Evolutionary conservation across 1,140 invertebrate genomes (phyloP).

Genomic region (Heterodera carotae): DNA sequence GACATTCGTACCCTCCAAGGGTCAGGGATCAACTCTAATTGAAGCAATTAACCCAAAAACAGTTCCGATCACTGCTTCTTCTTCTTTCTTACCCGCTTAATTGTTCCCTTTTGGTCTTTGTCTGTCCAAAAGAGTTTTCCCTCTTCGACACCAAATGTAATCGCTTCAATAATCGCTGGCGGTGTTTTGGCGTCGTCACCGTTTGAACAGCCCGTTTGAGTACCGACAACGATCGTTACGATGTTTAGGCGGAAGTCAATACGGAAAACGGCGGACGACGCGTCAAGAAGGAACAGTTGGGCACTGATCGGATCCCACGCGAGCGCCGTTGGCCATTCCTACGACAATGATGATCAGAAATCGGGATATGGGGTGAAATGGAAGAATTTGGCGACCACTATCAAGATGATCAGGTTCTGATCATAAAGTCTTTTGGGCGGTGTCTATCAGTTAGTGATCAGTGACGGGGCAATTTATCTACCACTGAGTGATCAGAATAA

Average conservation of each 20-base stretch:
- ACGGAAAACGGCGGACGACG: constrained; percentile 17
- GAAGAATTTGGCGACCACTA: too few relatives aligned
- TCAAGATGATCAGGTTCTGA: too few relatives aligned
- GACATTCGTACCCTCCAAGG: too few relatives aligned
- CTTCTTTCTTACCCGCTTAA: not conserved
- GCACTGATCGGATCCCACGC: constrained; percentile 8
- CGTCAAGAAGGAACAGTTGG: constrained; percentile 24
- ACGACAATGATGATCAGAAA: not conserved
- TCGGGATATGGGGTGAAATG: too few relatives aligned
- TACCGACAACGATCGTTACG: constrained; percentile 15
- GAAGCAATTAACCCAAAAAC: too few relatives aligned
- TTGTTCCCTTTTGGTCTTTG: constrained; percentile 21
- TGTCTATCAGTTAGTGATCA: too few relatives aligned
- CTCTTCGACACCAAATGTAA: constrained; percentile 11
- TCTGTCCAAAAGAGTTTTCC: constrained; percentile 17
- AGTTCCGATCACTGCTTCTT: constrained; percentile 10
- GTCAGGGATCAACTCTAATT: too few relatives aligned
- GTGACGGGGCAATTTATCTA: too few relatives aligned
- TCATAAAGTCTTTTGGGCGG: too few relatives aligned
- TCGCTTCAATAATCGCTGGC: constrained; percentile 11
- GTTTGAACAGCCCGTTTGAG: constrained; percentile 19
- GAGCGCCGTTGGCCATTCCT: constrained; percentile 30
- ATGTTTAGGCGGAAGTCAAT: constrained; percentile 12
- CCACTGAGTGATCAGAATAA: not conserved
- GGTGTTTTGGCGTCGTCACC: not conserved